Evolutionary conservation across 2,797 vertebrate genomes (phyloP), one percentile per base, ranked within the genome.

Genomic region (Salarias fasciatus): DNA sequence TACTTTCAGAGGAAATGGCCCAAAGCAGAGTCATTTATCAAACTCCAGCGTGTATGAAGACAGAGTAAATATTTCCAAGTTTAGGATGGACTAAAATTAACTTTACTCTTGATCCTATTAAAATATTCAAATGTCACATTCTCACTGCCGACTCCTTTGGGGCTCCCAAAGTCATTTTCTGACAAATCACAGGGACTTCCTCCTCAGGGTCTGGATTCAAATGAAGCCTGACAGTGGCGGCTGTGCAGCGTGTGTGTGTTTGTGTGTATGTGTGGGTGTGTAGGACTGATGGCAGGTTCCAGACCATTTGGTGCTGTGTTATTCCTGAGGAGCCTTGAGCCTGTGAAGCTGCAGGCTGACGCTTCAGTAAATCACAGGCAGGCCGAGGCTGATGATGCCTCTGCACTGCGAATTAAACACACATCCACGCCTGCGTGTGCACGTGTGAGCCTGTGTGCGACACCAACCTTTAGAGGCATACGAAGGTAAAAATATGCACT

Each of bases 261-360:
- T n/a, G 12, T 35, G 33, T 5, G 33, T 35, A 63, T 41, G 6
- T 40, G 12, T 28, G 60, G 69, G 56, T 74, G 79, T 80, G 71
- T 69, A 78, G 84, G 77, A 85, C 60, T 53, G 77, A 78, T 58
- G 78, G 76, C 60, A 58, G 72, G 79, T 88, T 84, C 75, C 51
- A 61, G 76, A 14, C 71, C 79, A 86, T 87, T 89, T 85, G 61
- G 67, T 61, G 62, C 69, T 35, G 59, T 83, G 75, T 80, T 85
- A 57, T 75, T 79, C 58, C 59, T 64, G n/a, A 74, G 49, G 42
- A 84, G 54, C 72, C 83, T 72, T 28, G 46, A 56, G 84, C 81
- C 64, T 79, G 80, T 74, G 63, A 65, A 43, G 69, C 71, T 11
- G 54, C 30, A 50, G 50, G 54, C 67, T 33, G 50, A 76, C 62